Evolutionary conservation across 2,113 vertebrate genomes (phyloP), one percentile per base, ranked within the genome.

Genomic region (Heteronetta atricapilla): DNA sequence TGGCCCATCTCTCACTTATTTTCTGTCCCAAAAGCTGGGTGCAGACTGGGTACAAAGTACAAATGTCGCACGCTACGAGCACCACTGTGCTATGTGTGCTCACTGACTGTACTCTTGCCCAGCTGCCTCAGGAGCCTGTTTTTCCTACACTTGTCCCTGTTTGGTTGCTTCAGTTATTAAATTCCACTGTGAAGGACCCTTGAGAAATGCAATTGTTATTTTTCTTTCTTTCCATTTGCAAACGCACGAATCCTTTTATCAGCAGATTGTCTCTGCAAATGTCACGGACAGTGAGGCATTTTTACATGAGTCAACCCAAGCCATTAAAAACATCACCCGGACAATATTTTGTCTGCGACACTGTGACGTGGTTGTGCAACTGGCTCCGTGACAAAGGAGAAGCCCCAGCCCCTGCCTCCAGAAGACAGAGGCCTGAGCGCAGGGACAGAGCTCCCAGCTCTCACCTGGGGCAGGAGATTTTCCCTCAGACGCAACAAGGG

Each of bases 191-290:
- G 82, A 68, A 68, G 85, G 56, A 77, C 76, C 46, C 72, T 3
- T 2, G 55, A 89, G 82, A 94, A 95, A 88, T 26, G 36, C 63
- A 78, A 77, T 56, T 25, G 25, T 29, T 29, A 31, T 11, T 60
- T 69, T 85, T 31, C 29, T 87, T 91, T 93, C 63, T 88, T 73
- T 90, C 46, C 79, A 90, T 90, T 29, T 86, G 76, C 60, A 96
- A 93, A 91, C 69, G 56, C 77, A 73, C 0, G 2, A 94, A 77
- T 85, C 59, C 59, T 96, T 96, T 95, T 95, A 93, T 97, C 94
- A 82, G 38, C 63, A 85, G 59, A 89, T 87, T 67, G 50, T 77
- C 90, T 91, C 89, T 70, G 60, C 64, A 96, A 96, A 93, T 89
- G 94, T 95, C 91, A 93, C 59, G 77, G 82, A 89, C 88, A 93